These are phyloP conservation scores for Mesembrinibis cayennensis DNA, from an alignment of 2,113 vertebrate genomes.

Conservation along the genomic window DNA sequence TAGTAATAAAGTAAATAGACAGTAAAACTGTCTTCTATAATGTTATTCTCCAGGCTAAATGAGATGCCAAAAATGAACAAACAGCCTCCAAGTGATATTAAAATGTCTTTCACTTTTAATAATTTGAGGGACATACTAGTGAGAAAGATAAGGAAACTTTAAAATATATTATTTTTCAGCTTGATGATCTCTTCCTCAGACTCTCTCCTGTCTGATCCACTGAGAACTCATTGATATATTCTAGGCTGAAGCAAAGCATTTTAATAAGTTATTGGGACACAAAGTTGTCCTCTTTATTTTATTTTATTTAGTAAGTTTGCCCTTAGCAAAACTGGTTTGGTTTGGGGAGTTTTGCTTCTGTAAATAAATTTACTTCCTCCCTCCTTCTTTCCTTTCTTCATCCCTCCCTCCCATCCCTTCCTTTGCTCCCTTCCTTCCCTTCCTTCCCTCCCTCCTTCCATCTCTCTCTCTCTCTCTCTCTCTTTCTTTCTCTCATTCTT, in stretches of 20 bases:
- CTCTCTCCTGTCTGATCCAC: not conserved
- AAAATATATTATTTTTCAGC: constrained; percentile 20
- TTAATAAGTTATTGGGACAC: not conserved
- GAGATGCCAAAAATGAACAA: constrained; percentile 46
- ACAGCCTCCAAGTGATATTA: constrained; percentile 40
- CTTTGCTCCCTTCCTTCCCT: too few relatives aligned
- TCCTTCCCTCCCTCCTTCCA: not conserved
- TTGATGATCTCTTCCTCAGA: not conserved
- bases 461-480: not conserved
- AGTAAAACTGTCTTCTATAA: constrained; percentile 50
- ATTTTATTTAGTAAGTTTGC: not conserved
- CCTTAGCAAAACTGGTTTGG: not conserved
- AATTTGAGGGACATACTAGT: constrained; percentile 19
- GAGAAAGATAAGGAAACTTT: constrained; percentile 38
- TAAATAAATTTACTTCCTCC: not conserved
- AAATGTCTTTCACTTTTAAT: constrained; percentile 52
- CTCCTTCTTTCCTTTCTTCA: not conserved
- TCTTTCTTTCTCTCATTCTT: not conserved
- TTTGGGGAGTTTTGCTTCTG: not conserved
- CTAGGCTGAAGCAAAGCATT: not conserved
- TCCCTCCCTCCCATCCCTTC: not conserved
- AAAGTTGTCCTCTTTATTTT: not conserved
- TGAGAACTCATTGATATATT: not conserved
- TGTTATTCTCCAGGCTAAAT: constrained; percentile 48
- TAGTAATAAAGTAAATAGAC: constrained; percentile 47